Evolutionary conservation across 1,140 invertebrate genomes (phyloP), one percentile per base, ranked within the genome.

Genomic region (Cotesia vestalis): DNA sequence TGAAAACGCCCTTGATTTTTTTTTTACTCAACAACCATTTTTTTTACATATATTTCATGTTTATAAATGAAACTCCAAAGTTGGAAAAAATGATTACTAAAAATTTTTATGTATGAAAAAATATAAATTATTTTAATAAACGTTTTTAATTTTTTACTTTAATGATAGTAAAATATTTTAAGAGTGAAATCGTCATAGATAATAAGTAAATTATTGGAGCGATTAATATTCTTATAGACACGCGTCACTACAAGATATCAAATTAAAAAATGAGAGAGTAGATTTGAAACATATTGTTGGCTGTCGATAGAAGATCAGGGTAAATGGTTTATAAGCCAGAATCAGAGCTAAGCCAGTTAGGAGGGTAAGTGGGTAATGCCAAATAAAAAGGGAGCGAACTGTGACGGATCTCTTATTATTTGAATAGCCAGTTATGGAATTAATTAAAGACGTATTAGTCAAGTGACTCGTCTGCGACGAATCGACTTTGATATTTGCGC

Each of bases 391-490:
- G 61, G 60, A 75, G 70, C 38, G 72, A 59, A 61, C 66, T 53
- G 62, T 72, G 71, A 72, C 71, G 55, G 64, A 72, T 72, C 55
- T 72, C 71, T 66, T 67, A 38, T 66, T 72, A 72, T 72, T 72
- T 67, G 64, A 67, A 20, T 59, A 20, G 17, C 40, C 27, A 11
- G 11, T n/a, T 59, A 52, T 35, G 53, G 64, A 72, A 72, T 72
- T 72, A 72, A 72, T 72, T 72, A 72, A 72, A 72, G 36, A 57
- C 62, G 64, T 72, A 72, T 72, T 72, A 72, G 71, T 72, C 53
- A 60, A 72, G 64, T 72, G 57, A 38, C 66, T 59, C 27, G 20
- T 36, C 66, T 17, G 27, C 53, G 14, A 68, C 66, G 66, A 68
- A 68, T 68, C 17, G 14, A 35, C 34, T 59, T 46, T 35, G 66